Conservation (phyloP, 2,888 invertebrate genomes). For the Seira ritae region DNA sequence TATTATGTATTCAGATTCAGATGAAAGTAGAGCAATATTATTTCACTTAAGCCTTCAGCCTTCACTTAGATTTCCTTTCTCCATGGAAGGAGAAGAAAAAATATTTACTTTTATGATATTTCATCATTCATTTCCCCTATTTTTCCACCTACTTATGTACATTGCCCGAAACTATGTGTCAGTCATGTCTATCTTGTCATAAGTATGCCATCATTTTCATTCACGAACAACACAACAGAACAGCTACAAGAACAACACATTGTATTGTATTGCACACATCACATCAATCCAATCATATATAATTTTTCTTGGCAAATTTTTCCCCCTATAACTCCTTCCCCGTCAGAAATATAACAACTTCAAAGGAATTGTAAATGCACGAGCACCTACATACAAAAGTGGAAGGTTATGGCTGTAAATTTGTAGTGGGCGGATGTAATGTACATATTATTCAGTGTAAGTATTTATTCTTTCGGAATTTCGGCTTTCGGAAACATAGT, state of each 20-base stretch:
- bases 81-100: background rate
- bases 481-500: no score
- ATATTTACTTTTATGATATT: conserved; percentile 11
- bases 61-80: background rate
- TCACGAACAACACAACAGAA: no score
- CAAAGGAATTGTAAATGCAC: background rate
- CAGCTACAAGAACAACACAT: background rate
- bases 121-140: conserved; percentile 5
- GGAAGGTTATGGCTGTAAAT: background rate
- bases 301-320: background rate
- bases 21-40: background rate
- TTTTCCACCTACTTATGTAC: background rate
- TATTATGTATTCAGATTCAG: background rate
- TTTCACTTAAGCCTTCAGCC: conserved; percentile 11
- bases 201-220: background rate
- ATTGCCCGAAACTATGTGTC: conserved; percentile 1
- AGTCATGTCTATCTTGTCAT: conserved; percentile 11
- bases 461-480: background rate
- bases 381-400: background rate
- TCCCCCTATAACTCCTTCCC: background rate
- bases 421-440: background rate
- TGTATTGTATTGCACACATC: conserved; percentile 5
- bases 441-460: background rate
- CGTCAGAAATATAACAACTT: background rate
- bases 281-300: background rate